Base-by-base conservation (phyloP, 2,797 vertebrate genomes). In the Pipistrellus kuhlii region DNA sequence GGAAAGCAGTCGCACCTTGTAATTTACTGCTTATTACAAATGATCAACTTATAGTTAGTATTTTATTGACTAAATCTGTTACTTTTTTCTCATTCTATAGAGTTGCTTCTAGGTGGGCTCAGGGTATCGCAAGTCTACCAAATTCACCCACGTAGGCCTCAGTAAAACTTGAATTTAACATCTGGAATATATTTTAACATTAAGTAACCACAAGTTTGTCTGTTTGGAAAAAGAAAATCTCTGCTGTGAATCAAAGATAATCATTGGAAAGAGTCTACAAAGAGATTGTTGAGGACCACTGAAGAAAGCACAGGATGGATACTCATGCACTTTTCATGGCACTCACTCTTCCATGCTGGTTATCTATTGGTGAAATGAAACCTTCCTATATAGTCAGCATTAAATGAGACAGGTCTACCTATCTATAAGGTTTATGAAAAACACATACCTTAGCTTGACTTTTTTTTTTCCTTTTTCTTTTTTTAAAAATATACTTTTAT, bases 191-290 rank as follows among this genome's bases (percentile, higher is more conserved):
- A 38, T 91, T 81, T 94, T 85, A 85, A 68, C 44, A 48, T 90
- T 77, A 64, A 71, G 69, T 89, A 48, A 23, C 3, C 27, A n/a
- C 44, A 88, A 25, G 18, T 92, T 93, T 93, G 21, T 92, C 91
- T 93, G 12, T 53, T 73, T 93, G 85, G 21, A 73, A 88, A 80
- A 91, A 78, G 41, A 59, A 87, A 94, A 48, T 81, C 75, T 90
- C 90, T 94, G 41, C 69, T 82, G 44, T 88, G 48, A 88, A n/a
- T 68, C 48, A 90, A 95, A 78, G 38, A 32, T 2, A 91, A 4
- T 94, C 46, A 48, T 75, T 18, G 15, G 38, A 62, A 81, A 69
- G 20, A 55, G 53, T 55, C 66, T 57, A 15, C 83, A 66, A 1
- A 91, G 23, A 68, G 69, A 25, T 48, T 84, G n/a, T 75, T 85